Evolutionary conservation across 2,113 vertebrate genomes (phyloP).

Genomic region (Chamaetylas fuelleborni): DNA sequence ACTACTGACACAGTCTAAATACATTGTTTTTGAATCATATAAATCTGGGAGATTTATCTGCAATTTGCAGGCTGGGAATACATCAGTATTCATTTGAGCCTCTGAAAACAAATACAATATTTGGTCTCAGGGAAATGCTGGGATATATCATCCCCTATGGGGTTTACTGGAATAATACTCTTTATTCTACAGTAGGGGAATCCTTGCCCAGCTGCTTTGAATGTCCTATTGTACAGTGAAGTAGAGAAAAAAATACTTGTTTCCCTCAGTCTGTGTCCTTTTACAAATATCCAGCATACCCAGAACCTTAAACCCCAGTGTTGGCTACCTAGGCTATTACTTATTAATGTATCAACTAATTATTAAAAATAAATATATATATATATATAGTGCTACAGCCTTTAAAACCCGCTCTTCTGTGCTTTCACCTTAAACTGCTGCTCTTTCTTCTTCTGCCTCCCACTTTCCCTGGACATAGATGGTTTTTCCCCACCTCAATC

Average conservation of each 20-base stretch:
- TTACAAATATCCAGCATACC: neutral
- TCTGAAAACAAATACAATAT: neutral
- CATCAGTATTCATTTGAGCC: neutral
- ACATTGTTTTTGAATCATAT: conserved; percentile 16
- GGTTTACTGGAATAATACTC: conserved; percentile 19
- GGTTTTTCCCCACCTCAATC: conserved; percentile 87
- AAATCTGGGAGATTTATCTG: conserved; percentile 6
- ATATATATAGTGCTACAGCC: neutral
- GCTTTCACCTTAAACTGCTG: conserved; percentile 11
- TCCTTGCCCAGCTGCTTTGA: neutral
- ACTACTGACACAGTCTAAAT: conserved; percentile 3
- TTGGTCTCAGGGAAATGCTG: neutral
- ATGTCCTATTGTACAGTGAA: neutral
- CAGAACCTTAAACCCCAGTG: neutral
- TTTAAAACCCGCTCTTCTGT: neutral
- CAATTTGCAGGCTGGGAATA: neutral
- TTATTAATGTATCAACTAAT: neutral
- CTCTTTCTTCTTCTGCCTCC: conserved; percentile 33
- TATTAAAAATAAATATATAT: no score
- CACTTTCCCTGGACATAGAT: conserved; percentile 73
- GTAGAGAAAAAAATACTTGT: neutral
- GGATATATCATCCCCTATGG: neutral
- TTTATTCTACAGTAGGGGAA: conserved; percentile 25
- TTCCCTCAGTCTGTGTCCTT: neutral
- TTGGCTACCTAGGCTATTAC: neutral